Percentiles rank a stretch among this genome's conserved stretches.
Evolutionary conservation across 2,113 vertebrate species (phyloP).

Genomic region (Gavia stellata): DNA sequence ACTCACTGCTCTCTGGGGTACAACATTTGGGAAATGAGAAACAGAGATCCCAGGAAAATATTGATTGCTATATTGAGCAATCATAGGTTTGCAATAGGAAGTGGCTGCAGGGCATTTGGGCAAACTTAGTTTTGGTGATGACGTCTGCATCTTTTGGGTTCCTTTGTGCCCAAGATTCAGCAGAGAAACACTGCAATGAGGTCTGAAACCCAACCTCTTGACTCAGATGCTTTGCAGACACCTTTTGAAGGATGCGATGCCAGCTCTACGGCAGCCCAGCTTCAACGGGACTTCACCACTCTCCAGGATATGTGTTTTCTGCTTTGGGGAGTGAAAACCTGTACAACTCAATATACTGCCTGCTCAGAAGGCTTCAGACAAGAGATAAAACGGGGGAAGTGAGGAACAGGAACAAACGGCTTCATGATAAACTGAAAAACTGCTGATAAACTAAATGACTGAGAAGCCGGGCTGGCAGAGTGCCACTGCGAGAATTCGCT

Average conservation of each 20-base stretch:
- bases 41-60: background rate
- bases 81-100: background rate
- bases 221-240: background rate
- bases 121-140: background rate
- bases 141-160: background rate
- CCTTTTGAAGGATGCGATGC: background rate
- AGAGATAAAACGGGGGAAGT: background rate
- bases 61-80: accelerated
- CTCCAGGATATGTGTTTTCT: background rate
- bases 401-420: background rate
- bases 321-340: background rate
- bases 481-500: background rate
- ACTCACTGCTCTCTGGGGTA: background rate
- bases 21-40: background rate
- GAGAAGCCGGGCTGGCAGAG: background rate
- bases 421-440: slow-evolving; percentile 3
- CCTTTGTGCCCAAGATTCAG: background rate
- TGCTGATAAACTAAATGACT: background rate
- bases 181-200: background rate
- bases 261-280: background rate
- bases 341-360: background rate
- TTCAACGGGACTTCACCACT: background rate
- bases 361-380: background rate
- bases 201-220: background rate
- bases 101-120: background rate